Evolutionary conservation across 2,113 vertebrate species (phyloP).

Genomic region (Asarcornis scutulata): DNA sequence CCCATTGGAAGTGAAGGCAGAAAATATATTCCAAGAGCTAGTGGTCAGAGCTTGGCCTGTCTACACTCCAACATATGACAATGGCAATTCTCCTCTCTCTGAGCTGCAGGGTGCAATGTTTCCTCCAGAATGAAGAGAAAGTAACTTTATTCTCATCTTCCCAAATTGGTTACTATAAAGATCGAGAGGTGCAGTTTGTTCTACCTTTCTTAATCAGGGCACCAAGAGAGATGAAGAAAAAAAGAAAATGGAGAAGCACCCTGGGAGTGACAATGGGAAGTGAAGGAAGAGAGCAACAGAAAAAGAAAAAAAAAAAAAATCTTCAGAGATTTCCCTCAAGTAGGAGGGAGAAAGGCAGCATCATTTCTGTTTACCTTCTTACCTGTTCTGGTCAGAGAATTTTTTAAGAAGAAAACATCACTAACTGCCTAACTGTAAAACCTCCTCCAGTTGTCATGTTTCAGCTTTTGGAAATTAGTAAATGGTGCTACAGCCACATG

Average conservation of each 20-base stretch:
- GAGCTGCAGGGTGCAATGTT: neutral
- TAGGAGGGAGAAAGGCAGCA: neutral
- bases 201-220: neutral
- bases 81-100: neutral
- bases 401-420: neutral
- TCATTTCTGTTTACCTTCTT: neutral
- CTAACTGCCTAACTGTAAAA: neutral
- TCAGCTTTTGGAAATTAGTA: neutral
- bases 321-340: neutral
- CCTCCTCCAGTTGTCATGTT: neutral
- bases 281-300: neutral
- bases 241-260: neutral
- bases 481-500: neutral
- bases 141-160: neutral
- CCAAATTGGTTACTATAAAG: neutral
- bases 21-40: neutral
- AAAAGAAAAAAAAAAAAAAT: neutral
- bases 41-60: neutral
- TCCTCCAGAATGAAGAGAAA: neutral
- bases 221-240: neutral
- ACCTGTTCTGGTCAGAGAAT: neutral
- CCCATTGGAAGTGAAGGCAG: neutral
- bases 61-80: neutral
- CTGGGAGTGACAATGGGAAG: neutral
- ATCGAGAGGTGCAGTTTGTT: neutral